Percentiles rank a stretch among this genome's conserved stretches.
phyloP scores from a whole-genome alignment of 2,113 vertebrate genomes.

The Plecturocebus donacophilus region DNA sequence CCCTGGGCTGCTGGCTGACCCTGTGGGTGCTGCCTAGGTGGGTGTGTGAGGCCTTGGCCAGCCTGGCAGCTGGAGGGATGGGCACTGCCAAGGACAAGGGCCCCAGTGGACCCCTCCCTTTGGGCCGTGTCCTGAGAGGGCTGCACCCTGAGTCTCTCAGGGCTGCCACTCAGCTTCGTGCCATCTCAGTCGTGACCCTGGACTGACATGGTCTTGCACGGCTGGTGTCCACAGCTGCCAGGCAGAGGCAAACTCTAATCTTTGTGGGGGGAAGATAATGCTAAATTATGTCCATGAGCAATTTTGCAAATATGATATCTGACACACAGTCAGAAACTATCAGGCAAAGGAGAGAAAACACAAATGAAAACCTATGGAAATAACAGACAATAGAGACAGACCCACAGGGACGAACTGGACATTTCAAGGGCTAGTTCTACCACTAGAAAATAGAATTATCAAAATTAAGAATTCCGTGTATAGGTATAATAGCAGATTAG shows the following conservation, averaged over 20 bases:
- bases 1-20: no score
- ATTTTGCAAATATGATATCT: accelerated
- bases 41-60: no score
- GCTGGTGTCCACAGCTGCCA: not conserved
- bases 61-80: not conserved
- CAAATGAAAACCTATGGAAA: not conserved
- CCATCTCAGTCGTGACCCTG: not conserved
- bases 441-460: not conserved
- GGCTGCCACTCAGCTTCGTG: not conserved
- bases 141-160: not conserved
- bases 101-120: no score
- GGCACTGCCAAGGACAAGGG: not conserved
- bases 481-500: not conserved
- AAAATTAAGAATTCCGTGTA: not conserved
- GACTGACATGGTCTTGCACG: not conserved
- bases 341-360: not conserved
- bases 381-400: accelerated
- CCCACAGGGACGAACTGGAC: not conserved
- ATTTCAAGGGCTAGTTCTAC: not conserved
- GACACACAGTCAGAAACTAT: not conserved
- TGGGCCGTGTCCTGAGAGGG: no score
- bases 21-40: not conserved
- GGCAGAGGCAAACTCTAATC: no score
- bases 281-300: no score
- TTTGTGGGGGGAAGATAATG: not conserved